Evolutionary conservation across 2,797 vertebrate species (phyloP), one percentile per base, ranked within the genome.

Genomic region (Threskiornis aethiopicus): DNA sequence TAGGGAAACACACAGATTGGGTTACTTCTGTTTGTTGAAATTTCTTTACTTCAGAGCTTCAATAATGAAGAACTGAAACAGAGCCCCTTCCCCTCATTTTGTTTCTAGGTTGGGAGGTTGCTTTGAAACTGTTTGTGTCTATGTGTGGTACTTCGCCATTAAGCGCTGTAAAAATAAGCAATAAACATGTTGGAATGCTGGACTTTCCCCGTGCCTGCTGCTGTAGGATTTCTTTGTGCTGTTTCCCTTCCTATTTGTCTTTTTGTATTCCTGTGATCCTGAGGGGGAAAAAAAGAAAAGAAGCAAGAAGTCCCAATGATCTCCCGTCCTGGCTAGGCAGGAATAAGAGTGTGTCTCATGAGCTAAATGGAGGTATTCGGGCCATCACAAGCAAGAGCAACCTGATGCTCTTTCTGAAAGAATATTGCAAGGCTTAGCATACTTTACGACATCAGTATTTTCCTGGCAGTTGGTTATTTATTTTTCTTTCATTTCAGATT

Each of bases 21-120:
- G 59, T 97, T 97, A 94, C 93, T 94, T 83, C 51, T 96, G 90
- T 97, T 96, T 96, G 87, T 97, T 97, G 93, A 97, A 96, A 91
- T 93, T 77, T 91, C 91, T 95, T 95, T 87, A 62, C 79, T 93
- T 96, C 67, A 86, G 96, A 95, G 65, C 71, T 94, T 96, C 93
- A 94, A 62, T 96, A 97, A 94, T 83, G 90, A 95, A 87, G 90
- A 95, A 78, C 77, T 96, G 90, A 95, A 96, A 86, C 16, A 37
- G 82, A 95, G 41, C 87, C 73, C 80, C 88, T 96, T 96, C 85
- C 89, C 75, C 82, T 95, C 71, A 46, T 86, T 90, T 96, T 95
- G 67, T 65, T 91, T 87, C 78, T 70, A n/a, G 61, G 18, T 33
- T 89, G 41, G 58, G 84, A 95, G 90, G 47, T 84, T 72, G 35